Evolutionary conservation across 2,797 vertebrate genomes (phyloP).

Genomic region (Eremophila alpestris): DNA sequence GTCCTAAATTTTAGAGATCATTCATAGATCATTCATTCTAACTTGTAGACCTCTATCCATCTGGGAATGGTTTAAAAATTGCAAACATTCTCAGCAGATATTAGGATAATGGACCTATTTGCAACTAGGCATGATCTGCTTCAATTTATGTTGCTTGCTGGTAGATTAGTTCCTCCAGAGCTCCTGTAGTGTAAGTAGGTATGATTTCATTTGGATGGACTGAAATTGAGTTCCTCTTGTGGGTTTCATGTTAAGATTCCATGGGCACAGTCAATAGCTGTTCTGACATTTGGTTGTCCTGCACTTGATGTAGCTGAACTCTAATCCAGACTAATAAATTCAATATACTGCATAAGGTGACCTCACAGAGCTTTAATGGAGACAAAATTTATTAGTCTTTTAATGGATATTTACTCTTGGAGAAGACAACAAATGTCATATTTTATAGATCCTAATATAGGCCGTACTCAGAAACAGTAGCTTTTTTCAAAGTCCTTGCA

Average conservation of each 20-base stretch:
- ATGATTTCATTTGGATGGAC: background rate
- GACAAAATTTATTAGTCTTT: background rate
- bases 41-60: background rate
- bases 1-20: background rate
- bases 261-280: background rate
- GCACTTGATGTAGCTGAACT: background rate
- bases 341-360: background rate
- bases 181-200: background rate
- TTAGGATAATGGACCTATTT: background rate
- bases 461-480: background rate
- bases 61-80: background rate
- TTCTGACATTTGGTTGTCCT: background rate
- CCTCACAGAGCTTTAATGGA: background rate
- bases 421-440: constrained; percentile 6
- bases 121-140: background rate
- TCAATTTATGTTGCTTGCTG: background rate
- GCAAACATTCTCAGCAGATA: background rate
- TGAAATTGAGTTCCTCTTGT: background rate
- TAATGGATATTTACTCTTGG: constrained; percentile 7
- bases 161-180: background rate
- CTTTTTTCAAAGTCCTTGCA: background rate
- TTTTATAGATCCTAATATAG: background rate
- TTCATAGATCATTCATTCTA: background rate
- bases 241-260: background rate
- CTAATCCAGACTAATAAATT: background rate